Conservation (phyloP, 2,888 invertebrate genomes). For the Lycaena phlaeas region DNA sequence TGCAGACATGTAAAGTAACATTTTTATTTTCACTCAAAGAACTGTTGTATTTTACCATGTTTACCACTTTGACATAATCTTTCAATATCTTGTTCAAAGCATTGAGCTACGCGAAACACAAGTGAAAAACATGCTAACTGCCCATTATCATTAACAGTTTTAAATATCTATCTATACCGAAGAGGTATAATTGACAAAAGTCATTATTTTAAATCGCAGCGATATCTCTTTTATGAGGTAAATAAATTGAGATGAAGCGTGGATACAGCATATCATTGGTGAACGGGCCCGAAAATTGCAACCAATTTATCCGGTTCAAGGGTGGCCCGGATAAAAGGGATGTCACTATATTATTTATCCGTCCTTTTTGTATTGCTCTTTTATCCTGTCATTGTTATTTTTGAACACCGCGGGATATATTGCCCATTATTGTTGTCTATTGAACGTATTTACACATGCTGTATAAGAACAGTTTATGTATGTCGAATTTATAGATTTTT, state of each 20-base stretch:
- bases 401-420: background rate
- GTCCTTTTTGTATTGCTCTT: conserved; percentile 23
- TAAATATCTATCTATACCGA: background rate
- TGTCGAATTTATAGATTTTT: too few species aligned
- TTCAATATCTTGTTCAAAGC: background rate
- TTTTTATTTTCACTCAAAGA: too few species aligned
- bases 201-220: background rate
- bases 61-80: too few species aligned
- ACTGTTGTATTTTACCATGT: too few species aligned
- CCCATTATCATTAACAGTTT: background rate
- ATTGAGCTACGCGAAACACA: background rate
- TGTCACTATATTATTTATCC: conserved; percentile 62
- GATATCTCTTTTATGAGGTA: too few species aligned
- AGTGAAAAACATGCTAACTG: background rate
- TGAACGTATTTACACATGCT: background rate
- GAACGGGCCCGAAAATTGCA: background rate
- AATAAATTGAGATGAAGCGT: too few species aligned
- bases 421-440: background rate
- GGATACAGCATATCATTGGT: background rate
- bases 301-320: conserved; percentile 45
- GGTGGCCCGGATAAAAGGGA: conserved; percentile 59
- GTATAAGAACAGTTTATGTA: too few species aligned
- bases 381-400: background rate
- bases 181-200: background rate
- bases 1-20: too few species aligned